Evolutionary conservation across 2,797 vertebrate species (phyloP).

Genomic region (Todus mexicanus): DNA sequence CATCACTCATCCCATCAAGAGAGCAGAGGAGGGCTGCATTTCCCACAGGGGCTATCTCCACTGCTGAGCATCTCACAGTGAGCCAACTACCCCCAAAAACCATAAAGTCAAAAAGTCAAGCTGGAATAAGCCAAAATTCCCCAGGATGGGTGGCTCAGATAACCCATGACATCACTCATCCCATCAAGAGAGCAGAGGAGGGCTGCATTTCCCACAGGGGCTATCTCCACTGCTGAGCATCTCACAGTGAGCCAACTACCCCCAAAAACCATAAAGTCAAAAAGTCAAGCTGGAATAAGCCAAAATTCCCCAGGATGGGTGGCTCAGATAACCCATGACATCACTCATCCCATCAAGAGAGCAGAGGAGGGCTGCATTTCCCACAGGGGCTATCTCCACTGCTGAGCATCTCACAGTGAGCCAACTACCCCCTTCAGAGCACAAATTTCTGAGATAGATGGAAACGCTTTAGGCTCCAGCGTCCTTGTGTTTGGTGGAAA

Average conservation of each 20-base stretch:
- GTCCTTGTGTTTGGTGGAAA: not conserved
- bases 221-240: not conserved
- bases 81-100: not conserved
- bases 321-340: not conserved
- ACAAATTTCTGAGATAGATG: not conserved
- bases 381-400: too few species aligned
- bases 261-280: not conserved
- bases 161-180: not conserved
- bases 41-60: not conserved
- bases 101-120: not conserved
- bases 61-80: not conserved
- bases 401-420: not conserved
- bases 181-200: not conserved
- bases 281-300: not conserved
- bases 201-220: not conserved
- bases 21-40: accelerated
- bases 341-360: not conserved
- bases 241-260: not conserved
- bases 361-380: not conserved
- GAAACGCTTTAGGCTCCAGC: not conserved
- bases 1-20: not conserved
- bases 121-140: not conserved
- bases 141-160: not conserved
- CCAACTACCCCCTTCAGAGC: not conserved
- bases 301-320: not conserved